Evolutionary conservation across 2,888 invertebrate species (phyloP), one percentile per base, ranked within the genome.

Genomic region (Tipula helvola): DNA sequence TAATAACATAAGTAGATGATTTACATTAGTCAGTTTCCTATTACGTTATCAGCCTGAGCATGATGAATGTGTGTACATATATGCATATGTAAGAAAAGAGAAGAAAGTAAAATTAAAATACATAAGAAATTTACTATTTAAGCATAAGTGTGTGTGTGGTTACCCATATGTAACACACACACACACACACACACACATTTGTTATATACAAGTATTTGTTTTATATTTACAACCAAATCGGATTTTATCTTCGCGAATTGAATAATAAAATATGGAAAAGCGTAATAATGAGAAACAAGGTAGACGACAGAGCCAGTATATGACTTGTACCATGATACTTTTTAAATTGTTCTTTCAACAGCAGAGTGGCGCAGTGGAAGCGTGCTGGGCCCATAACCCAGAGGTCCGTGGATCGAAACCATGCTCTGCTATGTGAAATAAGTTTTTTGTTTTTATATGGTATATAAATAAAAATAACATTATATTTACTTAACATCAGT

Each of bases 331-430:
- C 2, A 10, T 71, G 28, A 71, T 71, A 28, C 71, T 28, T 10
- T 71, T 16, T 2, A 3, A 39, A 7, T 2, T 7, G 3, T 39
- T 39, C 2, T 3, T 28, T 7, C 39, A 39, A 39, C 2, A 39
- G 44, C 94, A 94, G 93, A 94, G 94, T 94, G 94, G 94, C 94
- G 94, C 94, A 94, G 94, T 93, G 94, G 94, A 94, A 93, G 94
- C 94, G 94, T 94, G 94, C 94, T 94, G 93, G 94, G 94, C 94
- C 94, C 94, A 94, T 94, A 94, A 94, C 94, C 89, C 89, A 89
- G 89, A 94, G 94, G 93, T 95, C 95, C 95, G 95, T 95, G 95
- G 94, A 95, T 95, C 95, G 95, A 95, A 95, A 95, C 95, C 95
- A 95, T 95, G 95, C 95, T 95, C 95, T 83, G 36, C 83, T 83